Evolutionary conservation across 1,140 invertebrate species (phyloP).

Genomic region (Trialeurodes vaporariorum): DNA sequence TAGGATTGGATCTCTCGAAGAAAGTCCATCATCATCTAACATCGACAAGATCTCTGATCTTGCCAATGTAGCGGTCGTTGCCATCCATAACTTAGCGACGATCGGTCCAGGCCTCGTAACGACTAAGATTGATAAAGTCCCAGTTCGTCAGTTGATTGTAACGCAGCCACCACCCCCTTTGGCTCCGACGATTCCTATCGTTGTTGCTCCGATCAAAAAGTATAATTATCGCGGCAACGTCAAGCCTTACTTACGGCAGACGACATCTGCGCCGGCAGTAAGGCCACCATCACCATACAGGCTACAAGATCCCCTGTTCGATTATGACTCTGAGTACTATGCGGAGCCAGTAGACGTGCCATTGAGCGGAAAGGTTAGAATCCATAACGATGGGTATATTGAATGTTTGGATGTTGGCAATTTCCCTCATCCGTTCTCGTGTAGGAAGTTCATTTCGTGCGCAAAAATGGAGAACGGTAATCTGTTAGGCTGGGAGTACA

Average conservation of each 20-base stretch:
- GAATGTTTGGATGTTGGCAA: constrained; percentile 75
- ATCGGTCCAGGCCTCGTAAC: constrained; percentile 11
- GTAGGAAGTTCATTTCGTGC: constrained; percentile 79
- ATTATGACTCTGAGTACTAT: constrained; percentile 31
- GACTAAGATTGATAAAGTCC: not conserved
- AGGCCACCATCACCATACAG: constrained; percentile 18
- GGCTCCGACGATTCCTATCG: not conserved
- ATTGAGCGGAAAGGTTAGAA: constrained; percentile 43
- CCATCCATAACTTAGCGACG: constrained; percentile 28
- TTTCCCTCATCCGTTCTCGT: constrained; percentile 75
- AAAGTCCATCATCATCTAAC: not conserved
- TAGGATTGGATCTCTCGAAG: not conserved
- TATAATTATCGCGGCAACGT: constrained; percentile 32
- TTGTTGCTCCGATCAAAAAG: constrained; percentile 19
- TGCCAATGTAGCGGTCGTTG: constrained; percentile 28
- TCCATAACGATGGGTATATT: constrained; percentile 47
- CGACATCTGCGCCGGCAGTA: constrained; percentile 21
- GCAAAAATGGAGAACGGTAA: constrained; percentile 62
- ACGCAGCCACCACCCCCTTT: not conserved
- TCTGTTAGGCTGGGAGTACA: constrained; percentile 71
- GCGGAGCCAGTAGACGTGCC: constrained; percentile 34
- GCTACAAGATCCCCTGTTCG: constrained; percentile 35
- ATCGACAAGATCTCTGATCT: constrained; percentile 19
- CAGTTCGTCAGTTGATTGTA: not conserved
- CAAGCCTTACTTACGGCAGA: constrained; percentile 29